Evolutionary conservation across 1,140 invertebrate species (phyloP).

Genomic region (Trypoxylus dichotomus): DNA sequence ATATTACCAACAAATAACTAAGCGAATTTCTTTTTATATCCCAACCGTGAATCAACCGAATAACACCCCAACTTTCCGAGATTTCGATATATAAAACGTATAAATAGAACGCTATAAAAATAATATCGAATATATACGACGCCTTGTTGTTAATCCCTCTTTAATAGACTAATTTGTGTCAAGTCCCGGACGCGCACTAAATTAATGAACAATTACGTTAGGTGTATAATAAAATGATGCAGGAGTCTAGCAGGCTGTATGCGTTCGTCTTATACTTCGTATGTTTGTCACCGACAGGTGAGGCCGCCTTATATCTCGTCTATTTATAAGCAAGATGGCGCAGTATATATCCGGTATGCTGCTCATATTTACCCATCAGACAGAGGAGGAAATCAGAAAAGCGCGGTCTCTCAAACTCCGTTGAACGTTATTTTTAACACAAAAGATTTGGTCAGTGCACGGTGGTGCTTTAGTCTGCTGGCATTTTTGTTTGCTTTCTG

Average conservation of each 20-base stretch:
- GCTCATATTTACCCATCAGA: conserved; percentile 6
- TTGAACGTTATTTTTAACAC: conserved; percentile 2
- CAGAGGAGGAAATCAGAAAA: background rate
- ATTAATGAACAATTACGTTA: background rate
- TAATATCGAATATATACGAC: background rate
- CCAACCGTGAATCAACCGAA: background rate
- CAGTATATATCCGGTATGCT: background rate
- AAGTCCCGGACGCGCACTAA: background rate
- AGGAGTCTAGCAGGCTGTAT: background rate
- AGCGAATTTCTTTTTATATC: background rate
- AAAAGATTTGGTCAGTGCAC: conserved; percentile 8
- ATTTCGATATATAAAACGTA: background rate
- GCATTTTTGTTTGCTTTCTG: background rate
- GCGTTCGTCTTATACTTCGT: background rate
- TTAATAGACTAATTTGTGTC: background rate
- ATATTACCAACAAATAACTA: too few species aligned
- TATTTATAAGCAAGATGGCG: conserved; percentile 23
- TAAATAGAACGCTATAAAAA: background rate
- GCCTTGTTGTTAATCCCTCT: background rate
- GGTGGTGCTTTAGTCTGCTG: background rate
- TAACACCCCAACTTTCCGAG: background rate
- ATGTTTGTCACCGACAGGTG: conserved; percentile 9
- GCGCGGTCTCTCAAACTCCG: background rate
- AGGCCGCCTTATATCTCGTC: background rate
- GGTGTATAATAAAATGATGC: background rate